Evolutionary conservation across 1,140 invertebrate genomes (phyloP).

Genomic region (Pogonomyrmex barbatus): DNA sequence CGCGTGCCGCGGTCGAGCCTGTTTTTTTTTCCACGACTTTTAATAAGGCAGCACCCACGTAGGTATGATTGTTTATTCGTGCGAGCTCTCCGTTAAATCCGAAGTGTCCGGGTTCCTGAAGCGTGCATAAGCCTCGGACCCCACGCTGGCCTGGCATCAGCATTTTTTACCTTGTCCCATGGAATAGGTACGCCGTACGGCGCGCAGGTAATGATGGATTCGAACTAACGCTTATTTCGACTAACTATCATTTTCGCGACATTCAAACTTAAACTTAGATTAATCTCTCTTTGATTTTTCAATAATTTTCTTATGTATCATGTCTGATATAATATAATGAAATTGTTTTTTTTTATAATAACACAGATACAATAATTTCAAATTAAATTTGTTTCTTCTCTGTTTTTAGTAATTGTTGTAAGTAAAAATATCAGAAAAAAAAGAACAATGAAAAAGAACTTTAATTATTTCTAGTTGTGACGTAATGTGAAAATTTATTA

Average conservation of each 20-base stretch:
- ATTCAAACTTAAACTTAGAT: background rate
- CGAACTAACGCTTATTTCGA: slow-evolving; percentile 65
- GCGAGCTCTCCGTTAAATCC: slow-evolving; percentile 65
- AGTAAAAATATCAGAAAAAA: background rate
- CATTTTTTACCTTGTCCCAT: slow-evolving; percentile 76
- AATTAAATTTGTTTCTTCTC: background rate
- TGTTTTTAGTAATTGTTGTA: background rate
- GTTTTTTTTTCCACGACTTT: slow-evolving; percentile 38
- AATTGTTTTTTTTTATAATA: background rate
- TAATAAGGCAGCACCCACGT: slow-evolving; percentile 59
- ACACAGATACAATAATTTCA: background rate
- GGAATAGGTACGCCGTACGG: slow-evolving; percentile 76
- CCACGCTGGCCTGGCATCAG: slow-evolving; percentile 79
- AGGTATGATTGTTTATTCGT: slow-evolving; percentile 73
- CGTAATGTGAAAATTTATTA: background rate
- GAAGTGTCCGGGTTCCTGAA: slow-evolving; percentile 77
- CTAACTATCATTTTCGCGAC: slow-evolving; percentile 7
- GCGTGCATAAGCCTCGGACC: slow-evolving; percentile 77
- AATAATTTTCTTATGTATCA: background rate
- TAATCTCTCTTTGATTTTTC: background rate
- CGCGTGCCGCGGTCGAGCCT: slow-evolving; percentile 40
- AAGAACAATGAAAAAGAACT: background rate
- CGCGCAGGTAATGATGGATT: slow-evolving; percentile 77
- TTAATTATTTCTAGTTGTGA: background rate
- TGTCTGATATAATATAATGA: background rate